Evolutionary conservation across 1,140 invertebrate genomes (phyloP).

Genomic region (Philotrypesis tridentata): DNA sequence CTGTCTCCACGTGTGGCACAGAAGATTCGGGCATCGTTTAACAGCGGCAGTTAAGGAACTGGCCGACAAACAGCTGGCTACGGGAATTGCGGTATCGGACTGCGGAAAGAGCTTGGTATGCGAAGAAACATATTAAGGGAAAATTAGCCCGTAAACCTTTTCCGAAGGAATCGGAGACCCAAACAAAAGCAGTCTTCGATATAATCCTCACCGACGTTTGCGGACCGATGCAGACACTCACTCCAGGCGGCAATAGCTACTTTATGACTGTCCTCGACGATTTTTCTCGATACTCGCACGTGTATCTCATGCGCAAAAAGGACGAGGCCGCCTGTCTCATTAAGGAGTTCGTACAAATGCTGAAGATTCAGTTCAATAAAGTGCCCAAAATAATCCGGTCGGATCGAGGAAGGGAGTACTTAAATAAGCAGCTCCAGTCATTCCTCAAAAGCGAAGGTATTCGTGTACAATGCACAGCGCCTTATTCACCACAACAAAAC

Average conservation of each 20-base stretch:
- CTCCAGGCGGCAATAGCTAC: conserved; percentile 33
- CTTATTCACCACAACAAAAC: conserved; percentile 58
- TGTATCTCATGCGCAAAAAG: conserved; percentile 3
- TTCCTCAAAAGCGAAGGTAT: not conserved
- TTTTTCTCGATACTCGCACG: not conserved
- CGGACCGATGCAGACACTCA: conserved; percentile 53
- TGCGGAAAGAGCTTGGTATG: conserved; percentile 28
- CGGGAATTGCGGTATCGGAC: conserved; percentile 37
- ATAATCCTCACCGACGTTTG: conserved; percentile 53
- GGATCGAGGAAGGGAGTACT: not conserved
- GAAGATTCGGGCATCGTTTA: conserved; percentile 53
- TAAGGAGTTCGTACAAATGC: not conserved
- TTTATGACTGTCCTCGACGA: conserved; percentile 20
- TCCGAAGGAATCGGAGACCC: conserved; percentile 9
- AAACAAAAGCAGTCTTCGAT: conserved; percentile 3
- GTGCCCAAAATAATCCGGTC: not conserved
- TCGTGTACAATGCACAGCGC: not conserved
- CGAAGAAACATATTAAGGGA: conserved; percentile 45
- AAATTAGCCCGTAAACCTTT: conserved; percentile 41
- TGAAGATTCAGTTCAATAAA: not conserved
- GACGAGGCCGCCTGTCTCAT: not conserved
- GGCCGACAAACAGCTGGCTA: conserved; percentile 41
- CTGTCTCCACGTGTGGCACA: conserved; percentile 55
- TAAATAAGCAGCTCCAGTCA: not conserved
- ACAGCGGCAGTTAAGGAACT: conserved; percentile 48